These are phyloP conservation scores for Hippocampus barbouri DNA, from an alignment of 2,113 vertebrate genomes.

Conservation along the genomic window DNA sequence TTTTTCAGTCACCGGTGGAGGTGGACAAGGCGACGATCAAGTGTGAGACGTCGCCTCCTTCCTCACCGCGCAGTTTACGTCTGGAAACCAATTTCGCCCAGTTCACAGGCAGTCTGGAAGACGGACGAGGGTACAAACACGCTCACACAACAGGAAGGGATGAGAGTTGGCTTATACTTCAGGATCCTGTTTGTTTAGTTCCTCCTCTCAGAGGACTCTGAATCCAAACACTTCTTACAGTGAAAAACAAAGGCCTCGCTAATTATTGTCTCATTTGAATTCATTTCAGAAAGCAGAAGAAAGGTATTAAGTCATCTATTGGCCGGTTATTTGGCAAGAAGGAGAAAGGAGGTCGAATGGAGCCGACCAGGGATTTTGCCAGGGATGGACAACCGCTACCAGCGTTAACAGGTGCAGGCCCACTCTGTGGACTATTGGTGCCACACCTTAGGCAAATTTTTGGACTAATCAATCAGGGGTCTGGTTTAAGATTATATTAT, in stretches of 20 bases:
- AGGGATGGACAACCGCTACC: slow-evolving; percentile 78
- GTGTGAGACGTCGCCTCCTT: slow-evolving; percentile 94
- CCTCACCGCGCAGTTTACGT: slow-evolving; percentile 86
- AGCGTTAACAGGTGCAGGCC: slow-evolving; percentile 75
- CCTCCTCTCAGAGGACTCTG: background rate
- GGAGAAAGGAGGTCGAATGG: slow-evolving; percentile 88
- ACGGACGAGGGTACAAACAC: slow-evolving; percentile 81
- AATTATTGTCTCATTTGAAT: background rate
- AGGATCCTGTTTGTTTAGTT: background rate
- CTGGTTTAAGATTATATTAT: too few species aligned
- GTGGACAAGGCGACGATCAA: slow-evolving; percentile 97
- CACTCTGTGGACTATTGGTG: background rate
- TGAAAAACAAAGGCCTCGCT: background rate
- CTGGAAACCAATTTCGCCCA: slow-evolving; percentile 88
- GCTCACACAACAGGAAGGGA: slow-evolving; percentile 13
- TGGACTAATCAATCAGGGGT: too few species aligned
- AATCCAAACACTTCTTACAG: background rate
- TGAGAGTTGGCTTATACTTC: background rate
- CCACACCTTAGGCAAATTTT: background rate
- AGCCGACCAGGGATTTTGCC: slow-evolving; percentile 70
- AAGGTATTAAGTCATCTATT: slow-evolving; percentile 95
- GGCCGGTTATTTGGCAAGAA: slow-evolving; percentile 94
- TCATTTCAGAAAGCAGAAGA: slow-evolving; percentile 85
- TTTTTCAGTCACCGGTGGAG: slow-evolving; percentile 85
- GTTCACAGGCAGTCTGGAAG: slow-evolving; percentile 84